Conservation (phyloP, 2,113 vertebrate genomes). For the Myanophis thanlyinensis region DNA sequence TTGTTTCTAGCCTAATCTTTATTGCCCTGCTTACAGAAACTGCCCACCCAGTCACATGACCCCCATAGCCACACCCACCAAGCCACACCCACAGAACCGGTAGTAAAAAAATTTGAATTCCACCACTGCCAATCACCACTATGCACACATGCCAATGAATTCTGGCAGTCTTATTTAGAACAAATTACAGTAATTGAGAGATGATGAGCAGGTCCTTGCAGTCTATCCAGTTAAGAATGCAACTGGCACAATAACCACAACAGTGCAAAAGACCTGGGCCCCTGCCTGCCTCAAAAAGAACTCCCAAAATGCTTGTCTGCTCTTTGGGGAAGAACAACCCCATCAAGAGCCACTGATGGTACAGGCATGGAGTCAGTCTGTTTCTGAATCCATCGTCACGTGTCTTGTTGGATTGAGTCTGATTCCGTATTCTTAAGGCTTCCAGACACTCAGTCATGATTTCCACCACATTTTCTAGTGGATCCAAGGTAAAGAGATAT, state of each 20-base stretch:
- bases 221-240: neutral
- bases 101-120: no score
- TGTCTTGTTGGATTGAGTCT: neutral
- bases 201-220: neutral
- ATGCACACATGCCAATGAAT: neutral
- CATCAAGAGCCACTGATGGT: neutral
- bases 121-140: no score
- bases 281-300: no score
- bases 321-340: neutral
- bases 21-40: no score
- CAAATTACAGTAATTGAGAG: neutral
- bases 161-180: neutral
- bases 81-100: no score
- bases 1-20: no score
- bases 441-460: neutral
- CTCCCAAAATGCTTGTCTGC: neutral
- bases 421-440: neutral
- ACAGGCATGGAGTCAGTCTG: neutral
- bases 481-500: neutral
- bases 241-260: neutral
- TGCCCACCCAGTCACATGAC: no score
- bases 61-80: no score
- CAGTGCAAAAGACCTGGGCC: neutral
- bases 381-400: neutral
- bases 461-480: neutral